Base-by-base conservation (phyloP, 2,797 vertebrate genomes). In the Spheniscus humboldti region DNA sequence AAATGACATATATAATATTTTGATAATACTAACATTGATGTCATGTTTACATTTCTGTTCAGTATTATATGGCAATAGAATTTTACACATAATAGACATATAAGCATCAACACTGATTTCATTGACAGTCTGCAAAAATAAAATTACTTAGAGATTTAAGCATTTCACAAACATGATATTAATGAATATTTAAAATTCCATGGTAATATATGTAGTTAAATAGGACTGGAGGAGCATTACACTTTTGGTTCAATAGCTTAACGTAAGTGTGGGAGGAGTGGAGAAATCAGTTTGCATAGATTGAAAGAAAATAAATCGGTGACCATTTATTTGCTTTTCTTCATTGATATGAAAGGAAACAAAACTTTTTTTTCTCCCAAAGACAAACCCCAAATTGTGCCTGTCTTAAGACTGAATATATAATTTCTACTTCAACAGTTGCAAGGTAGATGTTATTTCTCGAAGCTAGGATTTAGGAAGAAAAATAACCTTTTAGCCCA, bases 261-360 rank as follows among this genome's bases (percentile, higher is more conserved):
- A 50, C 0, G 0, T 18, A 71, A 33, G 11, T 48, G 13, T 50
- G 9, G n/a, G 79, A 81, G 15, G 22, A 63, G 6, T 25, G 20
- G 10, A 67, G 6, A 93, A 71, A 92, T 63, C 2, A 18, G 17
- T 90, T 41, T 85, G 8, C n/a, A 37, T 25, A 47, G 56, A 88
- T 20, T 33, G 60, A 82, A 74, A 66, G 5, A 60, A 66, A 79
- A 57, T 5, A 84, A 41, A 77, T 48, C 12, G 62, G 2, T 48
- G 17, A 39, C 1, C 1, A n/a, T 72, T 60, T 77, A 27, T 50
- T 59, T 35, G 4, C 0, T 35, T 86, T 68, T 66, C 4, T 56
- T 78, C n/a, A 24, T 17, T 87, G 13, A 57, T 50, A n/a, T 23
- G 10, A 63, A 66, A 53, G 11, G 6, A 33, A 66, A 56, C 3